Percentiles rank a stretch among this genome's conserved stretches.
Conservation (phyloP, 2,113 vertebrate species). For the Psammodynastes pulverulentus region DNA sequence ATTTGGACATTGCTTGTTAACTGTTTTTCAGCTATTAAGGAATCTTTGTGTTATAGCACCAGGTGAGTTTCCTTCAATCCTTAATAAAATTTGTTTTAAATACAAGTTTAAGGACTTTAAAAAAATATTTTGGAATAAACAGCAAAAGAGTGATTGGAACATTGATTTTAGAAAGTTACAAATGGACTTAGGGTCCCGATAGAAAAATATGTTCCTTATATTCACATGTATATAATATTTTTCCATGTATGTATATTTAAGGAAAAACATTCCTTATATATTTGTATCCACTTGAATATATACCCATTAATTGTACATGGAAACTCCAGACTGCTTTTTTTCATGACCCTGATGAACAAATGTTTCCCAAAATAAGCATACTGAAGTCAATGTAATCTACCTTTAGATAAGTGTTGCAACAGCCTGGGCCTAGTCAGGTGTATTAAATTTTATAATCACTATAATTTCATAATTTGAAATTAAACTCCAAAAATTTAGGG, state of each 20-base stretch:
- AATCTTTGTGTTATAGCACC: neutral
- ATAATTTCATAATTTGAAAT: neutral
- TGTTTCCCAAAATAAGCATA: neutral
- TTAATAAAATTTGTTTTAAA: neutral
- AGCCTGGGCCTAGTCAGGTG: neutral
- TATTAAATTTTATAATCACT: neutral
- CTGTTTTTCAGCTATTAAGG: neutral
- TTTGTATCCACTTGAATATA: no score
- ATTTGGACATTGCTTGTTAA: no score
- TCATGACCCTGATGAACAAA: neutral
- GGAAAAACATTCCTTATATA: neutral
- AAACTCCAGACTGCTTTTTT: neutral
- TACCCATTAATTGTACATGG: neutral
- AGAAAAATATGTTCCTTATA: no score
- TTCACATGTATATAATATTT: neutral
- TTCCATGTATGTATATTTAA: neutral
- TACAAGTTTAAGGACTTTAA: neutral
- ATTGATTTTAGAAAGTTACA: neutral
- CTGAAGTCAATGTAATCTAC: neutral
- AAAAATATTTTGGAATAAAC: neutral
- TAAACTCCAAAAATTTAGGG: neutral
- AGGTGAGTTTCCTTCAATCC: neutral
- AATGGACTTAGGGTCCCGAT: neutral
- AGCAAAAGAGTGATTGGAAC: neutral
- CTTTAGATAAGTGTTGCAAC: neutral